These are phyloP conservation scores for Acromyrmex heyeri DNA, from an alignment of 1,140 invertebrate genomes.

Conservation along the genomic window DNA sequence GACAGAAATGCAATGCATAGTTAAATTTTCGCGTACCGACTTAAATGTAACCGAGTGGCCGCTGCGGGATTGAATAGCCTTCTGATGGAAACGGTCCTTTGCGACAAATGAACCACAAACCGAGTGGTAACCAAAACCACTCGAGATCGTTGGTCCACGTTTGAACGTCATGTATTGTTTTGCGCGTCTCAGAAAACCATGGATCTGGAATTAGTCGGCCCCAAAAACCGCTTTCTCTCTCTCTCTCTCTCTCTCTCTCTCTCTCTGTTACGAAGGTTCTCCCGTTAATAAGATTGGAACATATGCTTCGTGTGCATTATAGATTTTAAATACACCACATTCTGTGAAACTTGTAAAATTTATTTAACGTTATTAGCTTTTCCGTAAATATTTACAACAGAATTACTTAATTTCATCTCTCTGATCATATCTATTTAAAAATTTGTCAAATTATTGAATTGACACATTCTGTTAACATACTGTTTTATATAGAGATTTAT, in stretches of 20 bases:
- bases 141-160: constrained; percentile 69
- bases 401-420: neutral
- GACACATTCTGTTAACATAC: neutral
- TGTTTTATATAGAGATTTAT: constrained; percentile 4
- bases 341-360: neutral
- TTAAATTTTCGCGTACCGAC: constrained; percentile 14
- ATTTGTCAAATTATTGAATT: neutral
- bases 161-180: constrained; percentile 81
- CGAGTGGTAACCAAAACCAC: constrained; percentile 73
- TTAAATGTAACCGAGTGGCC: constrained; percentile 56
- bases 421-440: neutral
- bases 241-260: too few species aligned
- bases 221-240: constrained; percentile 70
- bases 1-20: constrained; percentile 5
- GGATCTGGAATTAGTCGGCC: constrained; percentile 77
- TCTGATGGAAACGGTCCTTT: constrained; percentile 66
- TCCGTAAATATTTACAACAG: neutral
- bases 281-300: constrained; percentile 51
- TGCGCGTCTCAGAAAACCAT: constrained; percentile 79
- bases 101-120: constrained; percentile 77
- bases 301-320: constrained; percentile 34
- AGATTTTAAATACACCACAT: constrained; percentile 19
- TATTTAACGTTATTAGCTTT: neutral
- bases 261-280: constrained; percentile 3
- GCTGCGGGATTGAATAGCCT: constrained; percentile 58